These are phyloP conservation scores for Pocillopora grandis DNA, from an alignment of 92 coral and sea anemone species.

Conservation along the genomic window DNA sequence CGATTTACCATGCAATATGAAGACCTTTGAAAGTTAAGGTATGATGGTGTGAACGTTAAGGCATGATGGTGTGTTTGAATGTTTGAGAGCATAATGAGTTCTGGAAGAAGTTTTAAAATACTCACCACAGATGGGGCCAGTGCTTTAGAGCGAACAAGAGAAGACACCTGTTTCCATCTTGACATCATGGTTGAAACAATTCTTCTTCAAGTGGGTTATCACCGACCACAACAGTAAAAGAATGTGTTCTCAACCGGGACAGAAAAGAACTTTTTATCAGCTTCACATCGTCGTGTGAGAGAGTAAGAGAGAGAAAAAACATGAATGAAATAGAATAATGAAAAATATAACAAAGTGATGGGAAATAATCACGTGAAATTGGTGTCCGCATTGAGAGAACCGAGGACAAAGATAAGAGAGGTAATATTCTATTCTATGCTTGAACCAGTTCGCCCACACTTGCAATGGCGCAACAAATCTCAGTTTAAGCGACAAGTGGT, in stretches of 20 bases:
- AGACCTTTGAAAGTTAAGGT: no score
- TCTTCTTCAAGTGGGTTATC: not conserved
- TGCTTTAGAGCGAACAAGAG: constrained; percentile 54
- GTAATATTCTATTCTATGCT: no score
- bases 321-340: not conserved
- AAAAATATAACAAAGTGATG: no score
- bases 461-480: no score
- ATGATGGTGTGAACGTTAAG: no score
- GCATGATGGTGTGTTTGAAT: no score
- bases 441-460: no score
- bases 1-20: no score
- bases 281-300: not conserved
- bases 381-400: not conserved
- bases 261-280: not conserved
- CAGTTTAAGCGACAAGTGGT: no score
- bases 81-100: no score
- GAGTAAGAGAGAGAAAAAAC: not conserved
- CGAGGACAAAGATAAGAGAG: no score
- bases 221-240: not conserved
- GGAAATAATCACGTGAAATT: no score
- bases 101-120: not conserved
- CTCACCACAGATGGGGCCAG: constrained; percentile 57
- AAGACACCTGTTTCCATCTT: constrained; percentile 61
- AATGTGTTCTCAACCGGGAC: not conserved
- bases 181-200: constrained; percentile 41